phyloP scores from a whole-genome alignment of 2,113 vertebrate genomes.

The Macroglossus sobrinus region DNA sequence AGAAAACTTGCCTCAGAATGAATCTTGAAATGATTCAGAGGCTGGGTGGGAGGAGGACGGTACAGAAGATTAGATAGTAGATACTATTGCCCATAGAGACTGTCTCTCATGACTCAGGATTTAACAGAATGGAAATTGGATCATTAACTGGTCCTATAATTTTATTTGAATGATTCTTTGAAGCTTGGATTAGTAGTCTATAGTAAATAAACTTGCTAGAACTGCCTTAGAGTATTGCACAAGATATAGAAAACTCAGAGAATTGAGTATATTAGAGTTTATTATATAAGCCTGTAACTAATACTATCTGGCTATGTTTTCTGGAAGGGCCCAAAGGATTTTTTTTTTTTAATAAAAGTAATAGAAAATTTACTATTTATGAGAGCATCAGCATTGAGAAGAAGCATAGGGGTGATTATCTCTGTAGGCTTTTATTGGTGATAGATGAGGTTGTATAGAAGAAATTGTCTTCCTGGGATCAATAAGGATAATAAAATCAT shows the following conservation, averaged over 20 bases:
- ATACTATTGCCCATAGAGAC: not conserved
- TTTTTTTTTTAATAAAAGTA: not conserved
- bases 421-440: not conserved
- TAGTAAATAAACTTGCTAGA: not conserved
- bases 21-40: not conserved
- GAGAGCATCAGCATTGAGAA: not conserved
- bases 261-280: not conserved
- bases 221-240: not conserved
- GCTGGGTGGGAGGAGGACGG: not conserved
- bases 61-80: not conserved
- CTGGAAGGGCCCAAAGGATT: not conserved
- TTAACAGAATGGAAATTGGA: not conserved
- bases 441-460: not conserved
- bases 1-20: not conserved
- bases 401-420: not conserved
- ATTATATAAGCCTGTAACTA: not conserved
- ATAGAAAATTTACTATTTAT: not conserved
- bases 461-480: not conserved
- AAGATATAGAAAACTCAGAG: not conserved
- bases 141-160: not conserved
- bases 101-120: not conserved
- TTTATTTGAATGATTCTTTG: not conserved
- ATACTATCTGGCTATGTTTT: not conserved
- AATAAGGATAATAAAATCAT: not conserved
- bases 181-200: not conserved